Evolutionary conservation across 2,113 vertebrate genomes (phyloP), one percentile per base, ranked within the genome.

Genomic region (Jacana jacana): DNA sequence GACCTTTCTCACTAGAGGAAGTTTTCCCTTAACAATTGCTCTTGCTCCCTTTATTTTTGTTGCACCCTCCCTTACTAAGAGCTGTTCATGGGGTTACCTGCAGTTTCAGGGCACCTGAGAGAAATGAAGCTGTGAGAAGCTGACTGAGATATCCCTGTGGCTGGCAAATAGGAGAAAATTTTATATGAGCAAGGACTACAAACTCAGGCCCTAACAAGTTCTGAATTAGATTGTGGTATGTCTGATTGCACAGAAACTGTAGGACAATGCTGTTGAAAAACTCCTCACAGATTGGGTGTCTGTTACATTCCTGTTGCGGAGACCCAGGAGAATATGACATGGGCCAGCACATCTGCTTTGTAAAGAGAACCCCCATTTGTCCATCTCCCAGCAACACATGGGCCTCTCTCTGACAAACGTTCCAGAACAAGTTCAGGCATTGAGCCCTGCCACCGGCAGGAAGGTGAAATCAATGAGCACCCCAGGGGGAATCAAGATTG

Each of bases 401-500:
- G 19, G 25, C n/a, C 93, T 75, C 39, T 86, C 31, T 78, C 81
- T 48, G 63, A 49, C 81, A 93, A 90, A 95, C 88, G 95, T 94
- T 95, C 91, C 92, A 94, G 60, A 91, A 52, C 96, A 89, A 83
- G 94, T 86, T 96, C 48, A 91, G 95, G 66, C 82, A 0, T 51
- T 5, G 6, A 93, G 52, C 61, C 28, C 66, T 84, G 52, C 73
- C 27, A 8, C 58, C 54, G 51, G 66, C 80, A 95, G 60, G 60
- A 90, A 88, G 69, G 80, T 69, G 81, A 95, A 91, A 95, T 96
- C 83, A 87, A 86, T 95, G 86, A 94, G 52, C 65, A 93, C 93
- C 61, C 35, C 68, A 91, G 73, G 87, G 88, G 18, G 23, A 91
- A 73, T 91, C 87, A 86, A 87, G 95, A 96, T 95, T 68, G 51